Conservation (phyloP, 1,140 invertebrate genomes). For the Leptinotarsa texana region DNA sequence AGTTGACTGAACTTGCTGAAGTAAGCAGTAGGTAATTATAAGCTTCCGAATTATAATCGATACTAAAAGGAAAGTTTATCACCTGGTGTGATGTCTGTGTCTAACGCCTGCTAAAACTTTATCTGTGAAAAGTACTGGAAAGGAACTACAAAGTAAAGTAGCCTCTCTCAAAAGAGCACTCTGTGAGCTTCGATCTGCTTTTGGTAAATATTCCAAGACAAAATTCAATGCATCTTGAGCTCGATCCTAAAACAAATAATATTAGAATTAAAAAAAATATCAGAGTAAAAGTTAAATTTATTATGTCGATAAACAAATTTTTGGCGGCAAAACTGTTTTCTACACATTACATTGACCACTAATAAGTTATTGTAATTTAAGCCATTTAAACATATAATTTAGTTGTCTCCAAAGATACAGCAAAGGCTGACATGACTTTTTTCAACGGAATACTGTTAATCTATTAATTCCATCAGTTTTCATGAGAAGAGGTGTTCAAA, state of each 20-base stretch:
- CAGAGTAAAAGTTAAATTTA: too few relatives aligned
- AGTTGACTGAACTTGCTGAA: too few relatives aligned
- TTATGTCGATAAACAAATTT: too few relatives aligned
- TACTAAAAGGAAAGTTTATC: not conserved
- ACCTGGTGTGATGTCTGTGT: conserved; percentile 64
- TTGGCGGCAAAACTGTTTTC: not conserved
- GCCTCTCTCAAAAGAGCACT: conserved; percentile 75
- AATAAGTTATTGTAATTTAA: too few relatives aligned
- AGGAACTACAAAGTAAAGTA: conserved; percentile 73
- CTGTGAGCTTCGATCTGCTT: conserved; percentile 71
- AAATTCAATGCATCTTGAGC: conserved; percentile 80
- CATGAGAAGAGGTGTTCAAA: too few relatives aligned
- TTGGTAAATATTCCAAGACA: conserved; percentile 72
- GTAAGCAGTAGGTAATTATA: too few relatives aligned
- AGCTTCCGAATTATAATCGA: not conserved
- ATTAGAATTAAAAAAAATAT: too few relatives aligned
- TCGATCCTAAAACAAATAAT: conserved; percentile 62
- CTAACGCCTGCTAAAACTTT: conserved; percentile 74
- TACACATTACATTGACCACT: not conserved
- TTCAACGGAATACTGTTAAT: too few relatives aligned
- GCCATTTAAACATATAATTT: too few relatives aligned
- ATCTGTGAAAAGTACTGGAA: conserved; percentile 76
- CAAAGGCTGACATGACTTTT: too few relatives aligned
- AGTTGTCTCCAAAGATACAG: too few relatives aligned
- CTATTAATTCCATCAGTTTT: too few relatives aligned